Evolutionary conservation across 1,140 invertebrate species (phyloP).

Genomic region (Pseudoatta argentina): DNA sequence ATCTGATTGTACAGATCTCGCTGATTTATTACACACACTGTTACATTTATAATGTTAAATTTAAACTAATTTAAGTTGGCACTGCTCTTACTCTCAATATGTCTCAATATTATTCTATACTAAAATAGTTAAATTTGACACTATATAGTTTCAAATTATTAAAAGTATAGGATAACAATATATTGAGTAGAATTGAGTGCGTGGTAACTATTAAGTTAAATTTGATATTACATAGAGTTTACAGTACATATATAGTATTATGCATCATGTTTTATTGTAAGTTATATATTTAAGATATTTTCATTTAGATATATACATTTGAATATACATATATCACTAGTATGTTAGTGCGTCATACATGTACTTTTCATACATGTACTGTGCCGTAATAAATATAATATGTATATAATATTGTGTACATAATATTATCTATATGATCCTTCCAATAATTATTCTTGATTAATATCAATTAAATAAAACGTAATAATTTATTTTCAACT

Average conservation of each 20-base stretch:
- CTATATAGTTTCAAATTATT: no score
- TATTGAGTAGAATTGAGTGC: no score
- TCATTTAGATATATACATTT: slow-evolving; percentile 36
- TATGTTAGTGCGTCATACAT: slow-evolving; percentile 55
- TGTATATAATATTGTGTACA: slow-evolving; percentile 44
- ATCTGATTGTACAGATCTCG: slow-evolving; percentile 66
- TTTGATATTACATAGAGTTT: no score
- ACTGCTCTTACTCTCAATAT: no score
- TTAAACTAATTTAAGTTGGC: no score
- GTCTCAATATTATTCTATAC: no score
- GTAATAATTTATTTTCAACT: background rate
- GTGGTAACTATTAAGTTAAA: no score
- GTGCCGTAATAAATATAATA: slow-evolving; percentile 69
- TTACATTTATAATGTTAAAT: no score
- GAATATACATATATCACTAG: slow-evolving; percentile 41
- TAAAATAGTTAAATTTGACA: no score
- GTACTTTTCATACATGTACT: slow-evolving; percentile 40
- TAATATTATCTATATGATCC: background rate
- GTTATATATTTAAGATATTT: background rate
- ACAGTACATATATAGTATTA: no score
- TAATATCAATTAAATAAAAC: background rate
- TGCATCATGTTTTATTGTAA: no score
- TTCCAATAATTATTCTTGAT: slow-evolving; percentile 1
- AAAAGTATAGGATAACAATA: no score
- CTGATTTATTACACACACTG: slow-evolving; percentile 42